phyloP scores from a whole-genome alignment of 2,113 vertebrate species.

The Pheucticus melanocephalus region DNA sequence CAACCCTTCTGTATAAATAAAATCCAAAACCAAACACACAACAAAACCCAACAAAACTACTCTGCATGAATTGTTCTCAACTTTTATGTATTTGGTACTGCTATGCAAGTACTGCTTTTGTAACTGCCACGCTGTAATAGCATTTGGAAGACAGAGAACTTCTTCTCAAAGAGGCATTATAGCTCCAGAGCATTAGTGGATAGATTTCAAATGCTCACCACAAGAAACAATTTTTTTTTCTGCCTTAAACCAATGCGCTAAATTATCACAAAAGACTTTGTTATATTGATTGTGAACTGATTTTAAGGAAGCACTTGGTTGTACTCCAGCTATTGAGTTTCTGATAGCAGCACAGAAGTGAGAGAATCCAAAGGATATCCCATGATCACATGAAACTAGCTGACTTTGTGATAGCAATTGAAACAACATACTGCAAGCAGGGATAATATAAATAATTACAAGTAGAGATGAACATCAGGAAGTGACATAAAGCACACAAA shows the following conservation, averaged over 20 bases:
- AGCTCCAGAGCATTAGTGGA: not conserved
- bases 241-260: not conserved
- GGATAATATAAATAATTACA: not conserved
- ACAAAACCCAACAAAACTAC: not conserved
- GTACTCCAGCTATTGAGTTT: not conserved
- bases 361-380: not conserved
- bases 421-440: not conserved
- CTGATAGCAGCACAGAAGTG: not conserved
- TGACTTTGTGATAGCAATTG: not conserved
- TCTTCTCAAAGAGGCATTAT: not conserved
- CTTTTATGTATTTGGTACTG: not conserved
- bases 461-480: not conserved
- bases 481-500: not conserved
- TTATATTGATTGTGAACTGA: not conserved
- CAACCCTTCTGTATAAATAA: not conserved
- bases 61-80: not conserved
- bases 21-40: not conserved
- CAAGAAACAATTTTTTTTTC: not conserved
- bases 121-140: not conserved
- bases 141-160: not conserved
- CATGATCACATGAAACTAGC: not conserved
- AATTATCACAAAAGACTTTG: not conserved
- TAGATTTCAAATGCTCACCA: not conserved
- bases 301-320: not conserved
- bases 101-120: not conserved